Base-by-base conservation (phyloP, 2,113 vertebrate species). In the Peromyscus polionotus region DNA sequence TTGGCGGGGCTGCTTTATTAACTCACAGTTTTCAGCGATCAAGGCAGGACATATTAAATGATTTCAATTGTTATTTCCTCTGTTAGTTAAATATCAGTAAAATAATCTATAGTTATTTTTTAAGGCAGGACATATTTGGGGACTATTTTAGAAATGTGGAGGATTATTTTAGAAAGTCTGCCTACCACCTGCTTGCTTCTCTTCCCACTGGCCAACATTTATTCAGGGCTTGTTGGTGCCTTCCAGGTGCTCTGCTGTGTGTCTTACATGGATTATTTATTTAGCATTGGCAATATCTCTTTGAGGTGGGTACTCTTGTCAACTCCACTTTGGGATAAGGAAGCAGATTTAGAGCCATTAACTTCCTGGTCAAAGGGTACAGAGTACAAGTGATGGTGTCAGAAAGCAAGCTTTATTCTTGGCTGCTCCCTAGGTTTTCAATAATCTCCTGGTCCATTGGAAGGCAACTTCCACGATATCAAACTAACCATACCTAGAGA, bases 131-230 rank as follows among this genome's bases (percentile, higher is more conserved):
- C 28, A 68, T 83, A 48, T 86, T 36, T 76, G 28, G n/a, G 63
- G 28, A 54, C 39, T 26, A 31, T 57, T 93, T 84, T 54, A 91
- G 54, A 94, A 95, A 88, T 75, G 73, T 31, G 93, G 26, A 31
- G 20, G 9, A 75, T n/a, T 51, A 10, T 88, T 93, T 84, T 59
- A 83, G 68, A 96, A 96, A 87, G 88, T 84, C 57, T 95, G 24
- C 63, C 54, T 88, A 36, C 11, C 28, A 61, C 57, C 48, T 81
- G 17, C 20, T 51, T 76, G 33, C 33, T 59, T 33, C 63, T 39
- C 3, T 22, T 61, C 33, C 36, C 45, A 4, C 5, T 31, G 12
- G 54, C 42, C n/a, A 65, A 17, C 1, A 70, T 90, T 92, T 87
- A 65, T 63, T 93, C 36, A 76, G 51, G 36, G 39, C 42, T 95